Evolutionary conservation across 1,140 invertebrate species (phyloP).

Genomic region (Chlorops oryzae): DNA sequence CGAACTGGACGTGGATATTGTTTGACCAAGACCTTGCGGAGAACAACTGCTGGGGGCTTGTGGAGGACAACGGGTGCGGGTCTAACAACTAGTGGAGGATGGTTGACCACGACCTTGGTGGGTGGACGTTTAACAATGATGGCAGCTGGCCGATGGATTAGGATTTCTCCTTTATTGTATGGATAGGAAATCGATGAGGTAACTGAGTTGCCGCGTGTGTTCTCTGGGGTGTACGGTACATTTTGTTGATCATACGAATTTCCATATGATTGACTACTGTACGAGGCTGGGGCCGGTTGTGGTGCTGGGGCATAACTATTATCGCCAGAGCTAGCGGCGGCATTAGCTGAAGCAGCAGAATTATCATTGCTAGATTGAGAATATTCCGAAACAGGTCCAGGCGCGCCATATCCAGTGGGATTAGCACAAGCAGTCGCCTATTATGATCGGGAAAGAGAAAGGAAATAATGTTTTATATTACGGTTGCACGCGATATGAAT

Average conservation of each 20-base stretch:
- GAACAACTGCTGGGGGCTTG: conserved; percentile 45
- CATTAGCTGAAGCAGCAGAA: conserved; percentile 18
- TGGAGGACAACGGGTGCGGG: conserved; percentile 44
- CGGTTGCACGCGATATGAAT: no score
- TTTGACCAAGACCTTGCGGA: conserved; percentile 44
- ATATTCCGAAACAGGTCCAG: no score
- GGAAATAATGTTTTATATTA: no score
- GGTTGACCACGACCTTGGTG: conserved; percentile 44
- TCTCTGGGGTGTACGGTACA: conserved; percentile 36
- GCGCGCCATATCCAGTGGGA: no score
- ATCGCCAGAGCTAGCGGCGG: conserved; percentile 28
- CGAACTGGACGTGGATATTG: conserved; percentile 45
- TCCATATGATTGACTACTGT: conserved; percentile 31
- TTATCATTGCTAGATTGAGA: no score
- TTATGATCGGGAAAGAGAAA: no score
- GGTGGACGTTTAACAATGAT: conserved; percentile 45
- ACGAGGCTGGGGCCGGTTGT: no score
- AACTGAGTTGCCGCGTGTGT: conserved; percentile 40
- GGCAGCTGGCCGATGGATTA: conserved; percentile 43
- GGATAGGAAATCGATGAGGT: conserved; percentile 43
- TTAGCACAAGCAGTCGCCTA: no score
- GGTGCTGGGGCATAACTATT: no score
- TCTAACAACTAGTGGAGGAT: conserved; percentile 44
- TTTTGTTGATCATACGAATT: conserved; percentile 38
- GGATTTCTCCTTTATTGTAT: conserved; percentile 44